Evolutionary conservation across 1,140 invertebrate species (phyloP).

Genomic region (Anoplolepis gracilipes): DNA sequence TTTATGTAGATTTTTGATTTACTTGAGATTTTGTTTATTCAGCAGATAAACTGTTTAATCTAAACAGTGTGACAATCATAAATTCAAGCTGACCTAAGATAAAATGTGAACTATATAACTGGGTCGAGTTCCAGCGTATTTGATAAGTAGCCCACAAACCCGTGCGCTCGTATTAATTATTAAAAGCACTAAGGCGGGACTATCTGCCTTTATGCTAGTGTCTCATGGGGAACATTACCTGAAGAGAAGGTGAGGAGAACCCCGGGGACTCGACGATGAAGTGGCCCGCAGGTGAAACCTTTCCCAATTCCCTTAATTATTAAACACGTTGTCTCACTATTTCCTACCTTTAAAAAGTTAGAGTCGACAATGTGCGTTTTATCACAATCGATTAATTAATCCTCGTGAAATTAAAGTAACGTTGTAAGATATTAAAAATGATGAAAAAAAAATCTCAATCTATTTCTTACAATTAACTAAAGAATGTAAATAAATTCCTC

Average conservation of each 20-base stretch:
- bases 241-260: constrained; percentile 51
- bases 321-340: constrained; percentile 39
- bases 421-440: neutral
- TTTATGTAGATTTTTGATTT: too few species aligned
- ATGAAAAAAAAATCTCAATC: neutral
- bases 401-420: neutral
- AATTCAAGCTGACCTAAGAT: constrained; percentile 37
- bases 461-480: neutral
- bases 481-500: neutral
- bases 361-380: constrained; percentile 13
- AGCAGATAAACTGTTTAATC: constrained; percentile 17
- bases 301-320: constrained; percentile 58
- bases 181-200: constrained; percentile 61
- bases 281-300: constrained; percentile 61
- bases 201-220: constrained; percentile 56
- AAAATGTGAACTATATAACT: constrained; percentile 40
- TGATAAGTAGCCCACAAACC: constrained; percentile 56
- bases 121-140: constrained; percentile 54
- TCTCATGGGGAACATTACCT: constrained; percentile 53
- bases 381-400: constrained; percentile 19
- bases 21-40: neutral
- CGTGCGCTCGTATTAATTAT: constrained; percentile 54
- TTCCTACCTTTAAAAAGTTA: constrained; percentile 32
- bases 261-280: constrained; percentile 51
- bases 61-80: constrained; percentile 3